Evolutionary conservation across 2,888 invertebrate genomes (phyloP).

Genomic region (Yponomeuta sedellus): DNA sequence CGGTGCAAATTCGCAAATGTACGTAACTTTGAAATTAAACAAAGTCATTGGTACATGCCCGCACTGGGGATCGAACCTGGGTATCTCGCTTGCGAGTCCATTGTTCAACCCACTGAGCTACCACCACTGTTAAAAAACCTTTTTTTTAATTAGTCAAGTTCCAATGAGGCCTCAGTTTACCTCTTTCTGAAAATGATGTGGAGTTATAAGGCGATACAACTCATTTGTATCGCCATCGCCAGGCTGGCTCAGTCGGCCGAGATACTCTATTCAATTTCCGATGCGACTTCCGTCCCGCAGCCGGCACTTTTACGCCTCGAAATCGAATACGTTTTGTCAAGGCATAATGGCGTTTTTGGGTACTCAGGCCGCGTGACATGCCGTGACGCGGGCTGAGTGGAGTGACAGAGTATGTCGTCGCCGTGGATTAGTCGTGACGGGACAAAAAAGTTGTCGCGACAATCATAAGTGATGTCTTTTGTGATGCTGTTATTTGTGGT

Average conservation of each 20-base stretch:
- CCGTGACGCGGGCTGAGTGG: neutral
- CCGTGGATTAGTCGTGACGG: neutral
- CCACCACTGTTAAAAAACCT: too few species aligned
- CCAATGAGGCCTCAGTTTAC: too few species aligned
- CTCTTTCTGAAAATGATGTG: too few species aligned
- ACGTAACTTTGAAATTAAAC: too few species aligned
- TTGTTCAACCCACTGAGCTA: too few species aligned
- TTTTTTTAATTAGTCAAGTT: too few species aligned
- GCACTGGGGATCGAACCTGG: too few species aligned
- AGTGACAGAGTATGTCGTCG: neutral
- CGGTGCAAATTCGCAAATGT: too few species aligned
- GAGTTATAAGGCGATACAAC: too few species aligned
- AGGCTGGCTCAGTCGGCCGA: conserved; percentile 23
- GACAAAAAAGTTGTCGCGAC: neutral
- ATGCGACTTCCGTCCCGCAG: conserved; percentile 29
- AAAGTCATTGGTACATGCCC: too few species aligned
- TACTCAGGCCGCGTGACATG: neutral
- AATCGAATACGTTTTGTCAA: conserved; percentile 22
- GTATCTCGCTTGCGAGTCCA: too few species aligned
- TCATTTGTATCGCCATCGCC: neutral
- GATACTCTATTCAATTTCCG: conserved; percentile 56
- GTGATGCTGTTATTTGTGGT: neutral
- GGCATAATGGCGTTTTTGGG: neutral
- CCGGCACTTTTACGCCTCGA: conserved; percentile 14
- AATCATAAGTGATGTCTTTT: too few species aligned